These are phyloP conservation scores for Hippopotamus amphibius DNA, from an alignment of 2,113 vertebrate genomes.

Conservation along the genomic window DNA sequence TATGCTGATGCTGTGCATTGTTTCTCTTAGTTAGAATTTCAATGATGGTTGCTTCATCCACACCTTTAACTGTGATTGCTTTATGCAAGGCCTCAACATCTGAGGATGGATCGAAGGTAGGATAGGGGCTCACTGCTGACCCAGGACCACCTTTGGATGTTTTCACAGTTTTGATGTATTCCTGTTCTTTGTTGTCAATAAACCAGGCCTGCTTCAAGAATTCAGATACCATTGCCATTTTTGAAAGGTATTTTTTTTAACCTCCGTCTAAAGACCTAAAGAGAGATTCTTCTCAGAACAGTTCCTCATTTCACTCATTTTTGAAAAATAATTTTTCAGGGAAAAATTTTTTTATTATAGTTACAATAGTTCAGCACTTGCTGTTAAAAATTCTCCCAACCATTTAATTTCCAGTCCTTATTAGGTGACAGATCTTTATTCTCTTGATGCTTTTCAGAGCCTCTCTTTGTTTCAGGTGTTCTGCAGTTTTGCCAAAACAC, in stretches of 20 bases:
- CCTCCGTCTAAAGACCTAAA: too few species aligned
- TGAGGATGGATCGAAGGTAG: too few species aligned
- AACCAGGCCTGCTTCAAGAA: conserved; percentile 92
- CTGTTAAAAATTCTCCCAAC: background rate
- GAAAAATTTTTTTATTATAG: background rate
- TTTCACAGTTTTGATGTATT: conserved; percentile 79
- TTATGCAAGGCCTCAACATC: too few species aligned
- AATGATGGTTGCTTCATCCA: too few species aligned
- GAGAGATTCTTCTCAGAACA: too few species aligned
- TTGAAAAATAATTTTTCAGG: background rate
- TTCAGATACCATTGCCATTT: conserved; percentile 90
- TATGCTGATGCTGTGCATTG: too few species aligned
- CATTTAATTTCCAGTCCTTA: background rate
- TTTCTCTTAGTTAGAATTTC: too few species aligned
- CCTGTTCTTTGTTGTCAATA: conserved; percentile 87
- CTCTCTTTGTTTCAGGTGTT: background rate
- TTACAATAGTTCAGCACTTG: background rate
- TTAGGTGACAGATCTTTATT: background rate
- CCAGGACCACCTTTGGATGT: too few species aligned
- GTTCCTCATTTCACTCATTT: background rate
- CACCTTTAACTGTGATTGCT: too few species aligned
- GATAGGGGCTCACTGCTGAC: too few species aligned
- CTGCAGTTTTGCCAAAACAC: background rate
- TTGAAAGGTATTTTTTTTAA: conserved; percentile 69
- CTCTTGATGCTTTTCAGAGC: background rate